A percentile compares a stretch with the other conserved stretches of the same genome.
phyloP scores from a whole-genome alignment of 2,113 vertebrate species.

The Cyanoramphus novaezelandiae region DNA sequence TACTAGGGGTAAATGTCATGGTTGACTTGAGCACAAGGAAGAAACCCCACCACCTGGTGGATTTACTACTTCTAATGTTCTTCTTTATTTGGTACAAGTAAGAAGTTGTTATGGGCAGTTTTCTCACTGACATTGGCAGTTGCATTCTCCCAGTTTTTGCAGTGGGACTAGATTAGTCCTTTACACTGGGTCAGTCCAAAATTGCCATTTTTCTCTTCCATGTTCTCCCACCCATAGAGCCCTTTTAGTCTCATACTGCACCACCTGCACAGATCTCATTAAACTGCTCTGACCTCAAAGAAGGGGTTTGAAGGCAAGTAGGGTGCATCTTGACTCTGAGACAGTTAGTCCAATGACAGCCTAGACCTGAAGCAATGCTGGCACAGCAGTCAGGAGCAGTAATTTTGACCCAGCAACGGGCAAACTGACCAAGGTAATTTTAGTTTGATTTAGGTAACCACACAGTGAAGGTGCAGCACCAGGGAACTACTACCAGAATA shows the following conservation, averaged over 20 bases:
- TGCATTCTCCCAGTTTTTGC: background rate
- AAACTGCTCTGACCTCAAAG: background rate
- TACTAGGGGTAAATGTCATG: background rate
- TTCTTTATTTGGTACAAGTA: background rate
- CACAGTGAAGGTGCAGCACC: background rate
- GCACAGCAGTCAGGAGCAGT: background rate
- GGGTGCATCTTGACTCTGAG: background rate
- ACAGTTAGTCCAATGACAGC: background rate
- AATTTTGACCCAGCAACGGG: background rate
- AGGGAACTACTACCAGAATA: background rate
- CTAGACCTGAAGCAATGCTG: background rate
- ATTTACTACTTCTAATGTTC: background rate
- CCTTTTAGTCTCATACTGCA: background rate
- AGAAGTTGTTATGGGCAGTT: background rate
- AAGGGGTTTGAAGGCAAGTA: background rate
- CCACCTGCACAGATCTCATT: rapidly evolving
- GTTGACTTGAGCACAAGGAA: background rate
- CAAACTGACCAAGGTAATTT: background rate
- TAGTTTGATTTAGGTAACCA: background rate
- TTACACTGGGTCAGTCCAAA: background rate
- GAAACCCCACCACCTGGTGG: background rate
- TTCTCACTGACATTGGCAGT: background rate
- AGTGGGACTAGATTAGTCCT: background rate
- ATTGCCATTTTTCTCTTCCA: background rate
- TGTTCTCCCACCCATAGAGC: background rate